Conservation (phyloP, 2,113 vertebrate species). For the Oreochromis aureus region DNA sequence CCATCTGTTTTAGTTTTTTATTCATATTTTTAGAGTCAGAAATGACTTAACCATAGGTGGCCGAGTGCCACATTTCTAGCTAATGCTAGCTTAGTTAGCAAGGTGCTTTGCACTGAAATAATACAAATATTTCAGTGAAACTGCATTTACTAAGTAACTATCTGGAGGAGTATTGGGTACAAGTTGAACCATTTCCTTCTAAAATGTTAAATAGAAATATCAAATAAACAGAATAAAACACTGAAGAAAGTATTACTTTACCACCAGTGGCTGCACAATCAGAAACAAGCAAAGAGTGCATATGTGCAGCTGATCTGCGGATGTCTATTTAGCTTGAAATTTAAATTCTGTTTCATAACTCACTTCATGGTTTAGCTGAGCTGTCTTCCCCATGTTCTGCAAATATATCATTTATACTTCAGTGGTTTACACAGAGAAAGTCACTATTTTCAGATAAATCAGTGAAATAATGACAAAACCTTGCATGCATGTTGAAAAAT, state of each 20-base stretch:
- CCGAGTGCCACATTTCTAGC: background rate
- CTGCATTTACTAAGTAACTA: background rate
- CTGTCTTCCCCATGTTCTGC: background rate
- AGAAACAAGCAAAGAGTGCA: background rate
- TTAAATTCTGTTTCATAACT: background rate
- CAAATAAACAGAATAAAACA: background rate
- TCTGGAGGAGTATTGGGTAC: background rate
- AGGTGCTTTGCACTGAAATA: background rate
- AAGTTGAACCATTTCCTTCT: background rate
- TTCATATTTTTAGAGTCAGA: background rate
- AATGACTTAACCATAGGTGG: background rate
- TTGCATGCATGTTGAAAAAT: conserved; percentile 51
- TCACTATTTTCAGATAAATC: conserved; percentile 47
- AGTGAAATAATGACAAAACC: conserved; percentile 34
- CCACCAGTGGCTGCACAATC: background rate
- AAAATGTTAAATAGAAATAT: background rate
- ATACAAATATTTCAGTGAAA: background rate
- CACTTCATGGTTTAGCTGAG: conserved; percentile 11
- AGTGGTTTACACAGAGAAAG: conserved; percentile 45
- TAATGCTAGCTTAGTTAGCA: background rate
- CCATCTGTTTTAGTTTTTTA: background rate
- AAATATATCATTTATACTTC: conserved; percentile 42
- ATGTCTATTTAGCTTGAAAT: conserved; percentile 12
- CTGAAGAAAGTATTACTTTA: background rate
- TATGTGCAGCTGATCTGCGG: background rate